Percentiles rank a stretch among this genome's conserved stretches.
Conservation (phyloP, 64 coral and sea anemone species). For the Astreopora myriophthalma region DNA sequence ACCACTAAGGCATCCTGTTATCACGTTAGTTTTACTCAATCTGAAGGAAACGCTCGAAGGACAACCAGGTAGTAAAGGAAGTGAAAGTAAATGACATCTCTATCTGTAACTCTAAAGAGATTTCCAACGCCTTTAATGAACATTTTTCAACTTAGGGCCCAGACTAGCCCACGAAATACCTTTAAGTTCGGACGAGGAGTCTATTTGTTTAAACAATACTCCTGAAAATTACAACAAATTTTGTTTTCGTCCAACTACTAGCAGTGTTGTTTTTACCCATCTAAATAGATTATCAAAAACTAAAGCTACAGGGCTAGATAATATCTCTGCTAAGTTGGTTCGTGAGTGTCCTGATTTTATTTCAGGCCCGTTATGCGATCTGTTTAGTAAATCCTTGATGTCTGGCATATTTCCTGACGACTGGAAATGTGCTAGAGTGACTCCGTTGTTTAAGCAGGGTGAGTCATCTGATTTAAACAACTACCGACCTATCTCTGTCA, state of each 20-base stretch:
- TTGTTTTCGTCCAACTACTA: conserved; percentile 1
- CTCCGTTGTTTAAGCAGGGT: conserved; percentile 52
- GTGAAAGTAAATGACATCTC: conserved; percentile 2
- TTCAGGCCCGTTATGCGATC: not conserved
- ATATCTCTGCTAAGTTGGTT: conserved; percentile 43
- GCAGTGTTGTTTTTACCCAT: not conserved
- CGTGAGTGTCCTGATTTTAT: conserved; percentile 45
- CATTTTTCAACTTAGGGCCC: conserved; percentile 35
- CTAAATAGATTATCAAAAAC: conserved; percentile 13
- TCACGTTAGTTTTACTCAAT: not conserved
- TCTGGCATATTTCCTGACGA: conserved; percentile 35
- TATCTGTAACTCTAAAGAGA: not conserved
- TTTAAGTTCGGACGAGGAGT: not conserved
- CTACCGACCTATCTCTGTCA: conserved; percentile 46
- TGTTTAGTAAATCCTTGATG: not conserved
- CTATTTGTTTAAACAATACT: not conserved
- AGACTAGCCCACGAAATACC: conserved; percentile 23
- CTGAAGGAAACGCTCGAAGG: not conserved
- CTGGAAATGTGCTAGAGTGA: conserved; percentile 27
- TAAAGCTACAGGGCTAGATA: conserved; percentile 42
- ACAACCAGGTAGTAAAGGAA: not conserved
- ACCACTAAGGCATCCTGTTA: not conserved
- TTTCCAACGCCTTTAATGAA: conserved; percentile 2
- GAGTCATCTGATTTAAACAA: conserved; percentile 20
- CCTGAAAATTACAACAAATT: too few relatives aligned